Evolutionary conservation across 1,140 invertebrate genomes (phyloP), one percentile per base, ranked within the genome.

Genomic region (Monochamus saltuarius): DNA sequence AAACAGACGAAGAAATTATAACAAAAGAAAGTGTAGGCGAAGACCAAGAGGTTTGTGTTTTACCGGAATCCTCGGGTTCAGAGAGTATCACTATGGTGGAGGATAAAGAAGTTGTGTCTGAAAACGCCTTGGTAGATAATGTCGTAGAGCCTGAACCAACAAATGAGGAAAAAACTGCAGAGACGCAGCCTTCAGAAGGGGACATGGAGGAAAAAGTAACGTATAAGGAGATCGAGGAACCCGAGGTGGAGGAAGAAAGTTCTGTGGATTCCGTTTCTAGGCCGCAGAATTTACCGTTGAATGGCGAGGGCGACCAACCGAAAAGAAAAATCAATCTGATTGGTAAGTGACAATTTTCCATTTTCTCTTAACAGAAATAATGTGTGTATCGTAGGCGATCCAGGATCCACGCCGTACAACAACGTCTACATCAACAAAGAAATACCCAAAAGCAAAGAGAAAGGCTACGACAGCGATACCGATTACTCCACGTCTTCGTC

Each of bases 331-430:
- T 67, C 34, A 54, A 71, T 59, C 52, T 71, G 56, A 64, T 66
- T 35, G 63, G 66, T 65, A 67, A 61, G 57, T 46, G 42, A 52
- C 14, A n/a, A n/a, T n/a, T n/a, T n/a, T 46, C 52, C 71, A 70
- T n/a, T 74, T 79, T 60, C n/a, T n/a, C n/a, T n/a, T n/a, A n/a
- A n/a, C n/a, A n/a, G n/a, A n/a, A n/a, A n/a, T n/a, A n/a, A n/a
- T 59, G 77, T 59, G 59, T 6, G 22, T 29, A 6, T 29, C 22
- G 6, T 19, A 73, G 74, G 73, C 16, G 62, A 66, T 49, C 74
- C 74, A 16, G 75, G 73, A 47, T 75, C 73, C 14, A 77, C 73
- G 0, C 72, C 72, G 10, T 76, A 76, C 59, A 76, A 76, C 43
- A 74, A 76, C 45, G 59, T 74, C 7, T 75, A 74, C 50, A 60